Base-by-base conservation (phyloP, 2,113 vertebrate species). In the Callocephalon fimbriatum region DNA sequence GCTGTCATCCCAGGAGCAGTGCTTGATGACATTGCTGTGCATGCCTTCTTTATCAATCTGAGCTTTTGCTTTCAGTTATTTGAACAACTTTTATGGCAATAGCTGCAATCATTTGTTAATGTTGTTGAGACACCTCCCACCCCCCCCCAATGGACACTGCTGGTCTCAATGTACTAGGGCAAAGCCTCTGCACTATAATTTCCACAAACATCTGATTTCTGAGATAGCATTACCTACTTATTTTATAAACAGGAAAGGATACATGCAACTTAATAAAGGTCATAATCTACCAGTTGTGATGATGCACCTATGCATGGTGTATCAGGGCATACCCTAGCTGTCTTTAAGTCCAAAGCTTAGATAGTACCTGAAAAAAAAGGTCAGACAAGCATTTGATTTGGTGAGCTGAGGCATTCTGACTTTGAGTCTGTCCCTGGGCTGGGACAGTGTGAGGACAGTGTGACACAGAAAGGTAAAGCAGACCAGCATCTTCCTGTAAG, bases 401-500 rank as follows among this genome's bases (percentile, higher is more conserved):
- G 8, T 88, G 50, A 84, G 14, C 17, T 81, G 45, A 83, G 19
- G 18, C 6, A 58, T 79, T 68, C n/a, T 73, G 19, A 15, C 25
- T 80, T 75, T 88, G 35, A 86, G 6, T 37, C 35, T 73, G 17
- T 65, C 22, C 45, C 12, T 44, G 9, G 17, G 14, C 26, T 75
- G 12, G 21, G 21, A 48, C 10, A 76, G 13, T 1, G 0, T 44
- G 29, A 29, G 21, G 21, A 48, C 10, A 76, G 13, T 1, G 0
- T 44, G 29, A 29, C 7, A 15, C 21, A 31, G 40, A 72, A 90
- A 3, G 8, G 4, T 61, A 76, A 62, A 81, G 19, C 19, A 70
- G 29, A 47, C 8, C 32, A 62, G 1, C 6, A n/a, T 27, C 16
- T n/a, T 88, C 40, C n/a, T 70, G 45, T 74, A 74, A 91, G 12